Percentiles rank a stretch among this genome's conserved stretches.
These are phyloP conservation scores for Phyllotreta cruciferae DNA, from an alignment of 2,888 invertebrate species.

Conservation along the genomic window DNA sequence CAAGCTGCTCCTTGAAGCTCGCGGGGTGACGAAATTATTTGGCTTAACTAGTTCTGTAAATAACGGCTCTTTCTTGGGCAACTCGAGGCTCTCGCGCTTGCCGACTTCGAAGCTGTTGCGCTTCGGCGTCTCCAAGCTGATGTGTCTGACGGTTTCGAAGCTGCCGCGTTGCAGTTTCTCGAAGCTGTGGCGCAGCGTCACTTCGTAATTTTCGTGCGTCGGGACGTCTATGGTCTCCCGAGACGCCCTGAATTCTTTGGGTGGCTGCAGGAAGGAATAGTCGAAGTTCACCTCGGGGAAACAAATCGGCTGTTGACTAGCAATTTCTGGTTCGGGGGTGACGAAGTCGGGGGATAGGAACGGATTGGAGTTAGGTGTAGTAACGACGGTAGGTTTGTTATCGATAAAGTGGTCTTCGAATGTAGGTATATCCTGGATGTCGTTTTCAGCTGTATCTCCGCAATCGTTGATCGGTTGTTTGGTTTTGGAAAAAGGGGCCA, in stretches of 20 bases:
- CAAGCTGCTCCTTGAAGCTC: slow-evolving; percentile 26
- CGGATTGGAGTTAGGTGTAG: slow-evolving; percentile 51
- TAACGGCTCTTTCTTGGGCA: slow-evolving; percentile 40
- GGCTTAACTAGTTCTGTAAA: slow-evolving; percentile 33
- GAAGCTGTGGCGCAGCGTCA: slow-evolving; percentile 19
- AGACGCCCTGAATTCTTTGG: slow-evolving; percentile 11
- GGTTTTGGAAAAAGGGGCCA: slow-evolving; percentile 69
- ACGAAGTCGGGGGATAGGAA: slow-evolving; percentile 49
- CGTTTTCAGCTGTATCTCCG: slow-evolving; percentile 11
- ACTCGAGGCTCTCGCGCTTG: slow-evolving; percentile 35
- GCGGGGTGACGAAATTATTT: slow-evolving; percentile 24
- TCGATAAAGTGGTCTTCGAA: slow-evolving; percentile 25
- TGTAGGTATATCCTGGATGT: slow-evolving; percentile 10
- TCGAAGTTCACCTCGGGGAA: slow-evolving; percentile 49
- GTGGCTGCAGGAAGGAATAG: slow-evolving; percentile 17
- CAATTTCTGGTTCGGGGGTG: slow-evolving; percentile 37
- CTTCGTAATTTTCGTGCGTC: slow-evolving; percentile 13
- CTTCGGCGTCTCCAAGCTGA: slow-evolving; percentile 12
- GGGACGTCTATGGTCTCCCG: slow-evolving; percentile 13
- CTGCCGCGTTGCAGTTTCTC: slow-evolving; percentile 10
- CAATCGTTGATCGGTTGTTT: slow-evolving; percentile 36
- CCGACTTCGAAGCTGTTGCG: slow-evolving; percentile 35
- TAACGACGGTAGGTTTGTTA: slow-evolving; percentile 22
- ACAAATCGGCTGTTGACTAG: slow-evolving; percentile 33
- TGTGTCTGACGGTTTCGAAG: not conserved